Evolutionary conservation across 2,797 vertebrate species (phyloP).

Genomic region (Steatocranus sp.): DNA sequence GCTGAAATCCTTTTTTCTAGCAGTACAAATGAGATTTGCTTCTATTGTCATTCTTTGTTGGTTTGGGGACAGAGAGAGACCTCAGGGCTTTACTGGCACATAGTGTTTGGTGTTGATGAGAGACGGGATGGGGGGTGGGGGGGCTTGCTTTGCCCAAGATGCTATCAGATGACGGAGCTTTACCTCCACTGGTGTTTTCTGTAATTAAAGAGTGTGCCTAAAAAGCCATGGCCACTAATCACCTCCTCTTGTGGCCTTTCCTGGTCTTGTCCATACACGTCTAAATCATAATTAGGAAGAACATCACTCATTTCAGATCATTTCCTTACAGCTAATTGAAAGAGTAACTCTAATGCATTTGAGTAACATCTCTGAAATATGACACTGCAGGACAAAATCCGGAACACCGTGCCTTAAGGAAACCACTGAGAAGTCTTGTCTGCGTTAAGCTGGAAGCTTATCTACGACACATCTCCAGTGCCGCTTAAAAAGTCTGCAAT

Average conservation of each 20-base stretch:
- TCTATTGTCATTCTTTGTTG: conserved; percentile 54
- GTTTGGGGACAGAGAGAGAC: conserved; percentile 28
- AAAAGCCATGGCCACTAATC: conserved; percentile 59
- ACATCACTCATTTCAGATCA: neutral
- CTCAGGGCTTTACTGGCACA: conserved; percentile 47
- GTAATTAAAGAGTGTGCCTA: conserved; percentile 69
- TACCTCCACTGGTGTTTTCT: conserved; percentile 62
- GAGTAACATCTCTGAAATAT: conserved; percentile 61
- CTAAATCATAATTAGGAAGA: neutral
- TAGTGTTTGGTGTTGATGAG: conserved; percentile 37
- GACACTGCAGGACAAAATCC: conserved; percentile 28
- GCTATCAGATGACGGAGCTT: conserved; percentile 71
- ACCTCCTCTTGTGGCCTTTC: conserved; percentile 40
- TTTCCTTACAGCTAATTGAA: conserved; percentile 17
- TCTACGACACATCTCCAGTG: conserved; percentile 65
- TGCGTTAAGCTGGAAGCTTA: conserved; percentile 57
- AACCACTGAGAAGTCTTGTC: conserved; percentile 29
- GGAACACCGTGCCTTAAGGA: conserved; percentile 19
- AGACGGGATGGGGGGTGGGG: neutral
- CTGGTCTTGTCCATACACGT: neutral
- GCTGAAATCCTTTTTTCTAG: neutral
- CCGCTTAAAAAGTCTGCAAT: conserved; percentile 63
- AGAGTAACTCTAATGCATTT: conserved; percentile 31
- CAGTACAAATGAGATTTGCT: conserved; percentile 3
- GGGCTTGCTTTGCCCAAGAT: conserved; percentile 52